These are phyloP conservation scores for Channallabes apus DNA, from an alignment of 2,797 vertebrate genomes.

Conservation along the genomic window DNA sequence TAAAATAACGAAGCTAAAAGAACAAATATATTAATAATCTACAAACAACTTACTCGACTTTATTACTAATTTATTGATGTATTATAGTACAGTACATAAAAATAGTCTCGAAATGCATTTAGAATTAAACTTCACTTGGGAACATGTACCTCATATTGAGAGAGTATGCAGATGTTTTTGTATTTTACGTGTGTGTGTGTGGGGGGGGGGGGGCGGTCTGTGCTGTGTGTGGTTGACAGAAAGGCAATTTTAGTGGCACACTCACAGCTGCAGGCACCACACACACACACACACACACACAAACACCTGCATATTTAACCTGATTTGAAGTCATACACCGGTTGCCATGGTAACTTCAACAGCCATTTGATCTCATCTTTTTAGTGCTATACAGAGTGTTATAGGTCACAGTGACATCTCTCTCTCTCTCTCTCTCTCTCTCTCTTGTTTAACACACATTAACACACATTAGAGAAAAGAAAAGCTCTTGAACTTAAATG, in stretches of 20 bases:
- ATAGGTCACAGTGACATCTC: not conserved
- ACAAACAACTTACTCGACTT: not conserved
- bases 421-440: not conserved
- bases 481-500: not conserved
- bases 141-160: not conserved
- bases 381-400: not conserved
- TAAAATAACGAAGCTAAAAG: not conserved
- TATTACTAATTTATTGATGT: not conserved
- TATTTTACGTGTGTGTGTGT: constrained; percentile 1
- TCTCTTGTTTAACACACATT: not conserved
- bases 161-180: not conserved
- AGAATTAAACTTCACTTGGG: not conserved
- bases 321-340: not conserved
- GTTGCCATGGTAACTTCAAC: constrained; percentile 14
- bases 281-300: not conserved
- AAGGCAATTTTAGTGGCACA: not conserved
- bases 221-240: not conserved
- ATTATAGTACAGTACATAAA: not conserved
- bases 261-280: not conserved
- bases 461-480: not conserved
- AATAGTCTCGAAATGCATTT: not conserved
- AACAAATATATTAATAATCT: not conserved
- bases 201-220: too few species aligned
- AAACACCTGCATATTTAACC: constrained; percentile 6
- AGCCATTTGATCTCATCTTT: not conserved